phyloP scores from a whole-genome alignment of 2,797 vertebrate species.

The Acipenser oxyrinchus region DNA sequence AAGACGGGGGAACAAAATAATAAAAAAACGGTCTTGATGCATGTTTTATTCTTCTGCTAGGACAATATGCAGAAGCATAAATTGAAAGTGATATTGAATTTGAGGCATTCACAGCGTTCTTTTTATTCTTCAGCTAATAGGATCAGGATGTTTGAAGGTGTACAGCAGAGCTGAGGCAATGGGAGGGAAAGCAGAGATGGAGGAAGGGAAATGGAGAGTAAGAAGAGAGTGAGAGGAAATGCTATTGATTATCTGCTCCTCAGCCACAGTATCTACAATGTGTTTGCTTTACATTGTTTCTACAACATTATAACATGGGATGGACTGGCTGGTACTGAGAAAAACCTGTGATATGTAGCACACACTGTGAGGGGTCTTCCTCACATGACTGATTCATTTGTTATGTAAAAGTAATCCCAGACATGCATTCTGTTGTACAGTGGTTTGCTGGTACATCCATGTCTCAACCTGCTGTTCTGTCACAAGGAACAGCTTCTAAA shows the following conservation, averaged over 20 bases:
- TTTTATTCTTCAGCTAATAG: constrained; percentile 25
- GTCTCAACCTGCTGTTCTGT: too few species aligned
- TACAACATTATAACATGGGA: too few species aligned
- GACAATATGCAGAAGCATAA: not conserved
- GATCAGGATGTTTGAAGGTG: constrained; percentile 21
- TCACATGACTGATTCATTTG: too few species aligned
- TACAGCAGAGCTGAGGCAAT: not conserved
- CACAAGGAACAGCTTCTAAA: too few species aligned
- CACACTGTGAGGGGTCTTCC: too few species aligned
- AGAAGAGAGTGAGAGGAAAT: constrained; percentile 3
- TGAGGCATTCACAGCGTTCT: constrained; percentile 12
- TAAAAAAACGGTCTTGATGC: constrained; percentile 12
- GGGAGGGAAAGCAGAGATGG: constrained; percentile 5
- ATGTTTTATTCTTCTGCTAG: constrained; percentile 12
- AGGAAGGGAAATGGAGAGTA: constrained; percentile 12
- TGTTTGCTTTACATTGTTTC: too few species aligned
- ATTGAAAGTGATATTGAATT: constrained; percentile 23
- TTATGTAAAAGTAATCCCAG: too few species aligned
- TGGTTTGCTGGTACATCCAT: too few species aligned
- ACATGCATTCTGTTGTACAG: too few species aligned
- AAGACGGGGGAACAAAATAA: not conserved
- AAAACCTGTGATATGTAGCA: too few species aligned
- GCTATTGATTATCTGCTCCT: constrained; percentile 19
- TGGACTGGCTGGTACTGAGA: too few species aligned
- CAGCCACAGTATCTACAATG: constrained; percentile 6